phyloP scores from a whole-genome alignment of 2,797 vertebrate species.

The Hyperoplus lanceolatus region DNA sequence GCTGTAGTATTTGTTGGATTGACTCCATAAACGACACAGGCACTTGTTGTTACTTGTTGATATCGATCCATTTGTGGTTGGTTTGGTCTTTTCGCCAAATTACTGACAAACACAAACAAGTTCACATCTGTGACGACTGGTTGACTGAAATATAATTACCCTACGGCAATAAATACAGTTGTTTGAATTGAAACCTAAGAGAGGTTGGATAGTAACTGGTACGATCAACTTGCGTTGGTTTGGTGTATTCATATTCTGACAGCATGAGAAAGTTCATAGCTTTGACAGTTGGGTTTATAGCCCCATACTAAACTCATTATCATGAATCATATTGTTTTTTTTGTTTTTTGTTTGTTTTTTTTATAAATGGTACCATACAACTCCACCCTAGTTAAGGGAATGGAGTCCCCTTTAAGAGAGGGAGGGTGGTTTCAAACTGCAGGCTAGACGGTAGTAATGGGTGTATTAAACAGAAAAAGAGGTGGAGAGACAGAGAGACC shows the following conservation, averaged over 20 bases:
- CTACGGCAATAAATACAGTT: too few relatives aligned
- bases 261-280: not conserved
- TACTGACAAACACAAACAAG: not conserved
- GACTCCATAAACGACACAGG: not conserved
- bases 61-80: not conserved
- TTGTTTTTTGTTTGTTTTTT: not conserved
- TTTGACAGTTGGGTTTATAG: not conserved
- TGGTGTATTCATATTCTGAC: too few relatives aligned
- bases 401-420: slow-evolving; percentile 73
- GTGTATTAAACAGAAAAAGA: slow-evolving; percentile 42
- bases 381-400: slow-evolving; percentile 38
- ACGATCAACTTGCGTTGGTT: too few relatives aligned
- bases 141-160: too few relatives aligned
- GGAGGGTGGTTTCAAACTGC: slow-evolving; percentile 39
- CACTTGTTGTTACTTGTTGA: not conserved
- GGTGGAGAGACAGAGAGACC: slow-evolving; percentile 50
- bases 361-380: not conserved
- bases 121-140: too few relatives aligned
- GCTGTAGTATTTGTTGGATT: not conserved
- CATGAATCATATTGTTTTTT: not conserved
- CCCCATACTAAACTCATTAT: not conserved
- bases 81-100: not conserved
- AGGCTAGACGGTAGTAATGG: slow-evolving; percentile 52
- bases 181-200: too few relatives aligned
- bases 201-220: too few relatives aligned